Percentiles rank a stretch among this genome's conserved stretches.
phyloP scores from a whole-genome alignment of 2,888 invertebrate species.

The Caenorhabditis zanzibari region DNA sequence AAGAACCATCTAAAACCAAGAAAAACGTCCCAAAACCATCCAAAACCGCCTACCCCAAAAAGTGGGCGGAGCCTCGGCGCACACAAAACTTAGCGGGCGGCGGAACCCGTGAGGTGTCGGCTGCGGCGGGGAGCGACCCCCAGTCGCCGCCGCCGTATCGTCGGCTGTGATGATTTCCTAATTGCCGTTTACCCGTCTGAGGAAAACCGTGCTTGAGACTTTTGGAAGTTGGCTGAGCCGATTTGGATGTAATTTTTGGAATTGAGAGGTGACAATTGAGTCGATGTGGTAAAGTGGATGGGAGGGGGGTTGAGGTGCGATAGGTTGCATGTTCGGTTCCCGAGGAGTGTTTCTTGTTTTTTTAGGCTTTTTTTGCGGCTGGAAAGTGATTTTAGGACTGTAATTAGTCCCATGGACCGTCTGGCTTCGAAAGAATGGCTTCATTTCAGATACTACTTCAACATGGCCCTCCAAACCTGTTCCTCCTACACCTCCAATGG shows the following conservation, averaged over 20 bases:
- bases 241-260: not conserved
- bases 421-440: no score
- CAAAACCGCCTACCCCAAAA: not conserved
- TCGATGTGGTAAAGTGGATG: not conserved
- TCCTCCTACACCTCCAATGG: constrained; percentile 75
- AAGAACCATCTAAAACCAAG: not conserved
- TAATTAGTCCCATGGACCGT: no score
- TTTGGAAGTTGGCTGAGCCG: constrained; percentile 62
- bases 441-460: constrained; percentile 76
- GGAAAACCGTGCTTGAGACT: constrained; percentile 69
- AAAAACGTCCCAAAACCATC: not conserved
- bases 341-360: not conserved
- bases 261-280: not conserved
- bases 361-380: not conserved
- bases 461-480: constrained; percentile 74
- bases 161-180: constrained; percentile 68
- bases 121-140: constrained; percentile 16
- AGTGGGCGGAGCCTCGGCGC: constrained; percentile 36
- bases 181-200: constrained; percentile 75
- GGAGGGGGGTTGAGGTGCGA: not conserved
- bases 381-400: not conserved
- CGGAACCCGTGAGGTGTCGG: constrained; percentile 55
- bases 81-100: constrained; percentile 39
- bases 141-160: not conserved
- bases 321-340: not conserved